Evolutionary conservation across 2,113 vertebrate species (phyloP).

Genomic region (Prolemur simus): DNA sequence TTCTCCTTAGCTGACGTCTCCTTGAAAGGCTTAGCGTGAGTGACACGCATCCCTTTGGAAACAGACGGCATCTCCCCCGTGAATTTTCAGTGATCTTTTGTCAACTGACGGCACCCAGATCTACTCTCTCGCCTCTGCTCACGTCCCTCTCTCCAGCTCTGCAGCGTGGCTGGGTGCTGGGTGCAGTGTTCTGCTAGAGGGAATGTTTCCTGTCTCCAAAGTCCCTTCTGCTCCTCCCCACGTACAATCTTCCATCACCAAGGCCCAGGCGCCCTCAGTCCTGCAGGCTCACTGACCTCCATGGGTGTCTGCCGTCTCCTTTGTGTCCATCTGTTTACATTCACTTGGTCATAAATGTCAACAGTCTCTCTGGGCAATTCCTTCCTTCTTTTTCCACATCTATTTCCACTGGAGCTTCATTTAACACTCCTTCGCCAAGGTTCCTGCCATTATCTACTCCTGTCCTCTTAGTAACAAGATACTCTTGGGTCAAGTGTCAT

Average conservation of each 20-base stretch:
- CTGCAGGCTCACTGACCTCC: too few species aligned
- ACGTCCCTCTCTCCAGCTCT: neutral
- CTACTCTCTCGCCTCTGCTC: neutral
- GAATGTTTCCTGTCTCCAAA: neutral
- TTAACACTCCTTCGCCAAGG: fast-evolving
- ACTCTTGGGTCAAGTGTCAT: neutral
- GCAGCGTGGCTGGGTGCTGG: neutral
- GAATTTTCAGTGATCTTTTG: too few species aligned
- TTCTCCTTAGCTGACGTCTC: neutral
- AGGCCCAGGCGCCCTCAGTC: neutral
- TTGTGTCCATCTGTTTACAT: too few species aligned
- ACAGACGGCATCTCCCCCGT: neutral
- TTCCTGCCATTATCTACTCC: fast-evolving
- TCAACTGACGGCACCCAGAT: neutral
- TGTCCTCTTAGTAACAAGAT: neutral
- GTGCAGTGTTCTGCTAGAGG: neutral
- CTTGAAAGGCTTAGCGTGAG: neutral
- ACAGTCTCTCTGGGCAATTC: too few species aligned
- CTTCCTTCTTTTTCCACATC: too few species aligned
- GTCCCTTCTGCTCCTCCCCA: neutral
- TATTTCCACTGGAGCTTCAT: too few species aligned
- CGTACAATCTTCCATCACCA: neutral
- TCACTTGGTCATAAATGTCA: too few species aligned
- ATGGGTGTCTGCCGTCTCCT: too few species aligned
- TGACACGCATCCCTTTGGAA: neutral